A percentile compares a stretch with the other conserved stretches of the same genome.
Evolutionary conservation across 2,888 invertebrate genomes (phyloP).

Genomic region (Holacanthella duospinosa): DNA sequence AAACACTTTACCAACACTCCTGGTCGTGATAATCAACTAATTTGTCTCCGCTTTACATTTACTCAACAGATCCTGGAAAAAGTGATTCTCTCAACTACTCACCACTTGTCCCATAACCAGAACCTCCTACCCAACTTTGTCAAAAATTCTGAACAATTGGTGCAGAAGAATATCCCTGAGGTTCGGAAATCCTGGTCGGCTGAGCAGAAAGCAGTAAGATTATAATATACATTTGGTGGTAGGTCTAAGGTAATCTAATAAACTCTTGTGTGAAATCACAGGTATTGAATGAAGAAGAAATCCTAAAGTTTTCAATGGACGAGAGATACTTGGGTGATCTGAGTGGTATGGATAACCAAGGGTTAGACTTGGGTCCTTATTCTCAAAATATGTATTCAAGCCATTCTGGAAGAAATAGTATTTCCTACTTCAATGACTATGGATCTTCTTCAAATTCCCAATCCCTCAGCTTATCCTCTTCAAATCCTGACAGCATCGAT

Average conservation of each 20-base stretch:
- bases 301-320: slow-evolving; percentile 31
- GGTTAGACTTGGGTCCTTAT: slow-evolving; percentile 23
- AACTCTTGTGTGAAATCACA: slow-evolving; percentile 10
- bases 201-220: slow-evolving; percentile 35
- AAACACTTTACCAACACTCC: neutral
- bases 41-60: slow-evolving; percentile 10
- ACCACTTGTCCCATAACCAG: neutral
- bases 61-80: slow-evolving; percentile 36
- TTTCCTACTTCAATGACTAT: slow-evolving; percentile 16
- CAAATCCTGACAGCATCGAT: slow-evolving; percentile 35
- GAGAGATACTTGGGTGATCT: slow-evolving; percentile 13
- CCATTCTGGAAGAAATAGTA: slow-evolving; percentile 14
- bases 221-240: no score
- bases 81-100: slow-evolving; percentile 28
- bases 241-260: neutral
- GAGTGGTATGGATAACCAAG: slow-evolving; percentile 31
- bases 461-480: slow-evolving; percentile 33
- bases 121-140: slow-evolving; percentile 5
- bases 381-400: slow-evolving; percentile 10
- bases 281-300: slow-evolving; percentile 36
- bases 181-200: slow-evolving; percentile 30
- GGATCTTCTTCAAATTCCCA: slow-evolving; percentile 30
- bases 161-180: slow-evolving; percentile 18
- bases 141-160: neutral
- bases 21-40: neutral